Percentiles rank a stretch among this genome's conserved stretches.
Evolutionary conservation across 2,113 vertebrate species (phyloP).

Genomic region (Naja naja): DNA sequence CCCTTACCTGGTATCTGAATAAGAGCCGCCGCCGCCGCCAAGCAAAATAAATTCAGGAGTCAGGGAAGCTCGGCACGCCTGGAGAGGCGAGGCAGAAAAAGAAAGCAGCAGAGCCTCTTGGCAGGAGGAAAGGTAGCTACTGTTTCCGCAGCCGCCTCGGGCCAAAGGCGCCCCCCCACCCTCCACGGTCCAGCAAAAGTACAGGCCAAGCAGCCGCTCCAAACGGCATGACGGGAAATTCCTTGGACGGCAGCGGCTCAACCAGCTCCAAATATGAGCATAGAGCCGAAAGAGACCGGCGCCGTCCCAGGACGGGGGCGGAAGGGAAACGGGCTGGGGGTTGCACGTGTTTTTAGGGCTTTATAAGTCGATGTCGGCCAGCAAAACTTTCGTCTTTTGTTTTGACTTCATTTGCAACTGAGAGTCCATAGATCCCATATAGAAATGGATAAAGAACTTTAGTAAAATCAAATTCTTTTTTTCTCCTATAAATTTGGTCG

Average conservation of each 20-base stretch:
- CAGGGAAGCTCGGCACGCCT: conserved; percentile 44
- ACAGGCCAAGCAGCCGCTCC: conserved; percentile 58
- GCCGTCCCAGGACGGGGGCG: neutral
- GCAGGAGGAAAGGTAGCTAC: neutral
- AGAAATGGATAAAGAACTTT: neutral
- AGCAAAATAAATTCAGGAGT: conserved; percentile 29
- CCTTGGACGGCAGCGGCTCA: conserved; percentile 67
- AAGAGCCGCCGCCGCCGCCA: conserved; percentile 23
- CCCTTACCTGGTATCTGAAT: conserved; percentile 41
- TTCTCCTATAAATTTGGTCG: neutral
- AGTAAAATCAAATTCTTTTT: neutral
- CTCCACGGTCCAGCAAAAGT: neutral
- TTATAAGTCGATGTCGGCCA: neutral
- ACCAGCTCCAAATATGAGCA: conserved; percentile 82
- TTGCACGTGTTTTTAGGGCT: neutral
- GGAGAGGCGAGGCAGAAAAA: conserved; percentile 28
- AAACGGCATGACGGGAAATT: conserved; percentile 83
- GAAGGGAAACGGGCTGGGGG: accelerated
- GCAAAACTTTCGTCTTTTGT: neutral
- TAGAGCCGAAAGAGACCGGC: conserved; percentile 19
- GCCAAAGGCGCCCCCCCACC: conserved; percentile 9
- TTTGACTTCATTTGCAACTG: neutral
- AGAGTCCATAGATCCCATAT: neutral
- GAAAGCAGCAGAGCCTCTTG: neutral
- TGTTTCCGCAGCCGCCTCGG: neutral